Conservation (phyloP, 2,113 vertebrate genomes). For the Thalassarche chlororhynchos region DNA sequence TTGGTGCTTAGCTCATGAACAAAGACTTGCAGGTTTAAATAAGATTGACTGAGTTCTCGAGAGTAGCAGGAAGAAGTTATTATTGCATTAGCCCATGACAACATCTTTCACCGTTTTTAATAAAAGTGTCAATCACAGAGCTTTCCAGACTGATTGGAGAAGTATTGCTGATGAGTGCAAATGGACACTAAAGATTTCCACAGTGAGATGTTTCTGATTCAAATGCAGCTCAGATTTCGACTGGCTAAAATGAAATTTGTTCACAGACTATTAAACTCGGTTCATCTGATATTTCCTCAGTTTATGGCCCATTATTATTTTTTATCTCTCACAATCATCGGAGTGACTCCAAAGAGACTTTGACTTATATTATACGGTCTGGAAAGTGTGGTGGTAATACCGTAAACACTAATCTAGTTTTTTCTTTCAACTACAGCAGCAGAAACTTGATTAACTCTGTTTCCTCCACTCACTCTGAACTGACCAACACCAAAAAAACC, state of each 20-base stretch:
- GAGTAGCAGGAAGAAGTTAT: neutral
- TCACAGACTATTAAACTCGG: neutral
- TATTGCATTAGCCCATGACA: neutral
- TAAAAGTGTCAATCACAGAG: neutral
- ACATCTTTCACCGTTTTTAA: neutral
- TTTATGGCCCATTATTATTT: conserved; percentile 29
- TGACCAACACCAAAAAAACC: neutral
- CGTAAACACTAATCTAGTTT: neutral
- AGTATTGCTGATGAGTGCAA: neutral
- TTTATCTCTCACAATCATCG: neutral
- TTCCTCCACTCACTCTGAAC: neutral
- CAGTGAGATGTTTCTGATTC: neutral
- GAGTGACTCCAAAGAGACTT: neutral
- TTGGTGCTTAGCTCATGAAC: neutral
- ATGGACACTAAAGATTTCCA: neutral
- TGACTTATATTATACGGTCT: neutral
- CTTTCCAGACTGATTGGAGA: neutral
- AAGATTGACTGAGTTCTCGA: neutral
- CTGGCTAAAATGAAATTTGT: neutral
- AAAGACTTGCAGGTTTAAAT: neutral
- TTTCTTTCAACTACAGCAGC: neutral
- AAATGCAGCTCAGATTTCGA: neutral
- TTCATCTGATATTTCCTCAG: neutral
- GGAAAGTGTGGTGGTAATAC: neutral
- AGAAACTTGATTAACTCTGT: neutral